These are phyloP conservation scores for Limnephilus rhombicus DNA, from an alignment of 2,888 invertebrate species.

Conservation along the genomic window DNA sequence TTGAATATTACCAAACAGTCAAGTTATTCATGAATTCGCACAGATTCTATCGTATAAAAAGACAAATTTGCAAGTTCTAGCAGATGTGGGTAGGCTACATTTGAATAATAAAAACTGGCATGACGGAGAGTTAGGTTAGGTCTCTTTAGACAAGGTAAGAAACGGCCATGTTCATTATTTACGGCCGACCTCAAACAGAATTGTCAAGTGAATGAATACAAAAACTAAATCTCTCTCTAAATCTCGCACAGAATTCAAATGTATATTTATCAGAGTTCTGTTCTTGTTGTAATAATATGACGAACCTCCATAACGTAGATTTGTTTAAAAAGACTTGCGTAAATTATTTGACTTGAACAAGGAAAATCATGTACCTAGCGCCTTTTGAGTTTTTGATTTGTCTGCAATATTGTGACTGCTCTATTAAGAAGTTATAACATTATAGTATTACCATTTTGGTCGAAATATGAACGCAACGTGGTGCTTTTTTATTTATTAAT, in stretches of 20 bases:
- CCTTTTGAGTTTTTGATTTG: too few relatives aligned
- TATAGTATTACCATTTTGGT: too few relatives aligned
- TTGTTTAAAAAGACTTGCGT: too few relatives aligned
- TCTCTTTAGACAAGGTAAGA: background rate
- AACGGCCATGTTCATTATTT: background rate
- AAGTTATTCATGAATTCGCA: constrained; percentile 4
- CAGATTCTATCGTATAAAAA: background rate
- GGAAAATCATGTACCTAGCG: too few relatives aligned
- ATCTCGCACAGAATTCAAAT: background rate
- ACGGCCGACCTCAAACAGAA: background rate
- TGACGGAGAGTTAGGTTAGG: constrained; percentile 1
- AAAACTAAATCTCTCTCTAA: background rate
- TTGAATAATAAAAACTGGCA: constrained; percentile 1
- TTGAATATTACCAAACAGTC: constrained; percentile 26
- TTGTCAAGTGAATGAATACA: background rate
- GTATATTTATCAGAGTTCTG: background rate
- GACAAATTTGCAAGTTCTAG: background rate
- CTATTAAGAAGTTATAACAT: too few relatives aligned
- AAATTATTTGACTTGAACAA: too few relatives aligned
- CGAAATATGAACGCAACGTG: too few relatives aligned
- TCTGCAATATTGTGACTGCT: too few relatives aligned
- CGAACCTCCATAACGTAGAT: too few relatives aligned
- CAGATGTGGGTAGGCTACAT: background rate
- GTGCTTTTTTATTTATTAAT: too few relatives aligned
- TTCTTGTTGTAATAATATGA: background rate